Conservation (phyloP, 2,113 vertebrate species). For the Anguilla japonica region DNA sequence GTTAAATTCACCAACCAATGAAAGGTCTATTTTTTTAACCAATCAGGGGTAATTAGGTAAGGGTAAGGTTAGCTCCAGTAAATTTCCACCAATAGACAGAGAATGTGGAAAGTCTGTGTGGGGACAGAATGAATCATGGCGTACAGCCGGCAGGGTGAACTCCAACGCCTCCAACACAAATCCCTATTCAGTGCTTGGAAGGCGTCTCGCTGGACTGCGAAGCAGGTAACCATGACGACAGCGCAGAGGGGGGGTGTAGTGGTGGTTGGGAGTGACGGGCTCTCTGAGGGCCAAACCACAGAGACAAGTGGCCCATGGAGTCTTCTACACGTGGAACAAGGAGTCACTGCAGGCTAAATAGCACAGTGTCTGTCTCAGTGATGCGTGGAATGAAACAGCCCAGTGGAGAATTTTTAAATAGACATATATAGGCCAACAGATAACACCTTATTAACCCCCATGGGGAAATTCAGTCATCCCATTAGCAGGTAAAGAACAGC, state of each 20-base stretch:
- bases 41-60: background rate
- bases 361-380: background rate
- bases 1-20: background rate
- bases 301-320: background rate
- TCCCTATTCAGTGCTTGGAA: background rate
- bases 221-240: background rate
- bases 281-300: background rate
- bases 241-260: background rate
- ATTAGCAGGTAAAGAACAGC: too few species aligned
- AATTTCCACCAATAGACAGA: background rate
- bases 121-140: background rate
- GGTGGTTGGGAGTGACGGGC: background rate
- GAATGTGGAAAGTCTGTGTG: background rate
- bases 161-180: background rate
- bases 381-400: background rate
- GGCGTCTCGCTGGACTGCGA: background rate
- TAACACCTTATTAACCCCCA: too few species aligned
- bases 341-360: background rate
- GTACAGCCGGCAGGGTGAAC: background rate
- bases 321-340: background rate
- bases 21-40: background rate
- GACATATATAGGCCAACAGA: too few species aligned
- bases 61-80: background rate
- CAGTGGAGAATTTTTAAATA: background rate
- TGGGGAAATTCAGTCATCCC: too few species aligned